phyloP scores from a whole-genome alignment of 2,797 vertebrate genomes.

The Gymnocypris eckloni region DNA sequence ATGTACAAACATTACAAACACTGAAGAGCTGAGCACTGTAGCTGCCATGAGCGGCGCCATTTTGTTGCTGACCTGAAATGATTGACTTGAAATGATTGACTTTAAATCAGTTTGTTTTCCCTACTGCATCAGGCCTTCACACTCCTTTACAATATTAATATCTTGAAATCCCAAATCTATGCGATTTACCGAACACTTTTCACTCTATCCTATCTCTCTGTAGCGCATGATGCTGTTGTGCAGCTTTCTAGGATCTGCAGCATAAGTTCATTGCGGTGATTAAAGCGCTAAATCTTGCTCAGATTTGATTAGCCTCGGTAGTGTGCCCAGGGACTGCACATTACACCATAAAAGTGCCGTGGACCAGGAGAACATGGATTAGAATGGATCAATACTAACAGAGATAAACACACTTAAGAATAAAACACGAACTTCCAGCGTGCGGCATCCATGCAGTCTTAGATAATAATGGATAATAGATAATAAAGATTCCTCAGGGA shows the following conservation, averaged over 20 bases:
- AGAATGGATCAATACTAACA: constrained; percentile 21
- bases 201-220: not conserved
- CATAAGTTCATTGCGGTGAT: constrained; percentile 14
- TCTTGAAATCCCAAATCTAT: not conserved
- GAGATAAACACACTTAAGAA: constrained; percentile 25
- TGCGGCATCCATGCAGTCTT: not conserved
- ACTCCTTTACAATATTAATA: not conserved
- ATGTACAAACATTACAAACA: too few relatives aligned
- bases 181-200: not conserved
- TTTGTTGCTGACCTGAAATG: too few relatives aligned
- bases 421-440: constrained; percentile 18
- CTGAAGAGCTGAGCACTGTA: too few relatives aligned
- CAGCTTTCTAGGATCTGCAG: constrained; percentile 16
- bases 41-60: too few relatives aligned
- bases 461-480: too few relatives aligned
- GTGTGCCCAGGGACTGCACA: constrained; percentile 7
- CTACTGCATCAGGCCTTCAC: not conserved
- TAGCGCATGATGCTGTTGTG: not conserved
- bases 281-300: not conserved
- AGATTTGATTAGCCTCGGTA: constrained; percentile 36
- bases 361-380: constrained; percentile 4
- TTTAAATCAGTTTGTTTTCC: too few relatives aligned
- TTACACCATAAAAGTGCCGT: not conserved
- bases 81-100: too few relatives aligned
- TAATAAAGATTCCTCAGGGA: not conserved